Percentiles rank a stretch among this genome's conserved stretches.
These are phyloP conservation scores for Siniperca undulata DNA, from an alignment of 2,797 vertebrate genomes.

Conservation along the genomic window DNA sequence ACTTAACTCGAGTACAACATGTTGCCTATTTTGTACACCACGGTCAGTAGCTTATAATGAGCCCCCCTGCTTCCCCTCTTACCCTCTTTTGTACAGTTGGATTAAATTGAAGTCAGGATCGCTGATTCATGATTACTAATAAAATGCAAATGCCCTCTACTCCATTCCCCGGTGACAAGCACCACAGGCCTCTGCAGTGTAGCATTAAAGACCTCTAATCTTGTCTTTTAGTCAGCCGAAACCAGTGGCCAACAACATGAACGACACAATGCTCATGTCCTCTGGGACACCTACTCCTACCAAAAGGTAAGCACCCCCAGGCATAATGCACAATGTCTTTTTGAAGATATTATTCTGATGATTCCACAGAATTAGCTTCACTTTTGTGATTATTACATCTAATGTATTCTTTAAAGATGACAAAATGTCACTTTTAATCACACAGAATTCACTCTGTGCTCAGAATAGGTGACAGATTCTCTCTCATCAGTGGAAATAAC, in stretches of 20 bases:
- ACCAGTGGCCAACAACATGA: conserved; percentile 90
- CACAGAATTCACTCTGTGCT: background rate
- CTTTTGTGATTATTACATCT: background rate
- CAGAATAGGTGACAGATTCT: conserved; percentile 32
- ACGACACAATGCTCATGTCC: conserved; percentile 91
- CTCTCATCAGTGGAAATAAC: conserved; percentile 33
- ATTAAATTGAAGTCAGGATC: conserved; percentile 64
- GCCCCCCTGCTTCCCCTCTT: conserved; percentile 8
- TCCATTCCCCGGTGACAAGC: conserved; percentile 56
- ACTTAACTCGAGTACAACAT: conserved; percentile 40
- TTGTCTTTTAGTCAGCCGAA: conserved; percentile 87
- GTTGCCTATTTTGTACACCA: conserved; percentile 32
- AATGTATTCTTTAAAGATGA: conserved; percentile 4
- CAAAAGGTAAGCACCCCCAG: conserved; percentile 89
- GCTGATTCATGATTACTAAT: conserved; percentile 77
- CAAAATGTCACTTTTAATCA: conserved; percentile 34
- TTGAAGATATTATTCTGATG: conserved; percentile 11
- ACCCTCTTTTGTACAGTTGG: conserved; percentile 41
- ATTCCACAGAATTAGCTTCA: conserved; percentile 19
- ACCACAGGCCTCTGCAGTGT: conserved; percentile 58
- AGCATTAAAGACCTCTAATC: conserved; percentile 82
- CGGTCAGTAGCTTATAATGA: conserved; percentile 31
- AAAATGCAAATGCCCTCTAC: conserved; percentile 70
- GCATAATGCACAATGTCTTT: conserved; percentile 14
- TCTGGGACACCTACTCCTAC: conserved; percentile 92